These are phyloP conservation scores for Hecatera dysodea DNA, from an alignment of 2,888 invertebrate genomes.

Conservation along the genomic window DNA sequence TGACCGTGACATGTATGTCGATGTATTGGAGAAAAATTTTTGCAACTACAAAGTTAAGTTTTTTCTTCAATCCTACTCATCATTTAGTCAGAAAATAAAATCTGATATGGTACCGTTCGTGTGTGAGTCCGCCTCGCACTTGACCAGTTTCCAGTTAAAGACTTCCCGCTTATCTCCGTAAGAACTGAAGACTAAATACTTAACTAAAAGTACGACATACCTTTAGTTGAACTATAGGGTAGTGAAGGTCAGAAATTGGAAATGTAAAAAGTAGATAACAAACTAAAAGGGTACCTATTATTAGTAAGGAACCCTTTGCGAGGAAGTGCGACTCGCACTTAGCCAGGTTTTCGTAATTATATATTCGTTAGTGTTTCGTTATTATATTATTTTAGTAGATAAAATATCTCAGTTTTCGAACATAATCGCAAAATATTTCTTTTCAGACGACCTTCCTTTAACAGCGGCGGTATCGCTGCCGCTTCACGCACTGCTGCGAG, in stretches of 20 bases:
- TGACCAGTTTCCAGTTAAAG: no score
- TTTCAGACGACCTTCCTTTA: conserved; percentile 86
- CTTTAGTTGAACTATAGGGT: not conserved
- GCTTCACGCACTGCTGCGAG: conserved; percentile 81
- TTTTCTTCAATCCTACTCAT: no score
- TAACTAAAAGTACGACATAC: not conserved
- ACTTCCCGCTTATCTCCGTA: no score
- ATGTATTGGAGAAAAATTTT: no score
- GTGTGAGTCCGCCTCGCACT: no score
- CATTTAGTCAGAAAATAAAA: no score
- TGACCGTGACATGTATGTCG: no score
- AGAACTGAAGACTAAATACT: not conserved
- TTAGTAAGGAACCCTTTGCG: not conserved
- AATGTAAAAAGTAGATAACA: not conserved
- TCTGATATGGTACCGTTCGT: no score
- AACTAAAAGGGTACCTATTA: not conserved
- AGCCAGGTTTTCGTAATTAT: not conserved
- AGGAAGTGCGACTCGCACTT: not conserved
- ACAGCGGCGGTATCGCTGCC: conserved; percentile 85
- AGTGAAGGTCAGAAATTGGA: not conserved
- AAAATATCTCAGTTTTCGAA: not conserved
- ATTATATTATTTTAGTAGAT: no score
- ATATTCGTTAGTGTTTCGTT: no score
- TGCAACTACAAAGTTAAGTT: no score
- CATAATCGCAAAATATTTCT: not conserved